Evolutionary conservation across 2,113 vertebrate species (phyloP).

Genomic region (Atherinomorus stipes): DNA sequence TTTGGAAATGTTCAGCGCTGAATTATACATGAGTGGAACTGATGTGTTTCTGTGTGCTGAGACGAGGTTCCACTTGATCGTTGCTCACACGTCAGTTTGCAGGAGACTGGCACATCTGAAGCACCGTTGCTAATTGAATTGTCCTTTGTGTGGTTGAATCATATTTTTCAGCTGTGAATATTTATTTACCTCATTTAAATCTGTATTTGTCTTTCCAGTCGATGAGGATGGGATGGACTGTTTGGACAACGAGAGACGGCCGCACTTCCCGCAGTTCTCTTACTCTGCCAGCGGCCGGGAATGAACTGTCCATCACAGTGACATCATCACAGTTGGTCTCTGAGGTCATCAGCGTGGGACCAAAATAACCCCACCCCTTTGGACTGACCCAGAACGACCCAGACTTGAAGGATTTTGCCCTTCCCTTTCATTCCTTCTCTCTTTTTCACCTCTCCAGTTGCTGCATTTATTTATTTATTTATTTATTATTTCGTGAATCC

Average conservation of each 20-base stretch:
- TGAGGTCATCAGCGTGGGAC: constrained; percentile 80
- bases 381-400: constrained; percentile 54
- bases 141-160: background rate
- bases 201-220: constrained; percentile 75
- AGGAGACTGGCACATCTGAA: constrained; percentile 46
- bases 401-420: constrained; percentile 55
- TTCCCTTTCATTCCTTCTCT: constrained; percentile 48
- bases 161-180: background rate
- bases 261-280: constrained; percentile 99
- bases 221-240: constrained; percentile 98
- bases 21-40: constrained; percentile 64
- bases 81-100: constrained; percentile 51
- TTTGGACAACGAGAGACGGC: constrained; percentile 95
- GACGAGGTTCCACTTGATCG: constrained; percentile 54
- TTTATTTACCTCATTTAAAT: background rate
- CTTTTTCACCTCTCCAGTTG: constrained; percentile 62
- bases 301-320: constrained; percentile 78
- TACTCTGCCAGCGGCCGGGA: constrained; percentile 98
- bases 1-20: constrained; percentile 55
- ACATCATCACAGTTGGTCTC: constrained; percentile 83
- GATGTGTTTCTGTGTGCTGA: constrained; percentile 43
- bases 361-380: constrained; percentile 55
- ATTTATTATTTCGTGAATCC: constrained; percentile 66
- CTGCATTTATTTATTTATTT: constrained; percentile 43
- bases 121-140: constrained; percentile 44